Base-by-base conservation (phyloP, 2,113 vertebrate genomes). In the Orthonyx spaldingii region DNA sequence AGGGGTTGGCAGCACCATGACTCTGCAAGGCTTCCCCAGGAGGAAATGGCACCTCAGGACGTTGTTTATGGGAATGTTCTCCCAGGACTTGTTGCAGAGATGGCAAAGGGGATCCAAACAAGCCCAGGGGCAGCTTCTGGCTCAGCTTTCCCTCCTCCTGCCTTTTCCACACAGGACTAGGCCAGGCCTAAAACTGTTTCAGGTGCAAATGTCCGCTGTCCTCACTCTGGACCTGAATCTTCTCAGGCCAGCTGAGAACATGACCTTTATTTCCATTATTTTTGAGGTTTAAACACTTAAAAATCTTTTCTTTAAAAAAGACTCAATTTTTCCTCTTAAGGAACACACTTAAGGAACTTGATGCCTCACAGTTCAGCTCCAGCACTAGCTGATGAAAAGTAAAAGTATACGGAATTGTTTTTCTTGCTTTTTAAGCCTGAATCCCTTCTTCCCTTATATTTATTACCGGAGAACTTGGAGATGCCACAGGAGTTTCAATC, bases 11-110 rank as follows among this genome's bases (percentile, higher is more conserved):
- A 85, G 91, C 77, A n/a, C 26, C 60, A 24, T 16, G 4, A 6
- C n/a, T 44, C 50, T 14, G 57, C 3, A 28, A 39, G 61, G 5
- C 53, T 30, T 35, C 2, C 0, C 14, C 0, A 0, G 3, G 4
- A 1, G 8, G 13, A 69, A 30, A n/a, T 1, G 27, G 56, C 18
- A 44, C 37, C 16, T 49, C 0, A 28, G 41, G 57, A 72, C 30
- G 7, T 4, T 68, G 70, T 10, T 21, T 2, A 23, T 0, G 9
- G 74, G 28, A 26, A 16, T 65, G 32, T 49, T 79, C 39, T 44
- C 15, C 41, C 3, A 8, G 5, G 2, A 19, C 6, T 70, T 3
- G 0, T 1, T 22, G 63, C 37, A 69, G 66, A 33, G 65, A 13
- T 32, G 59, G 68, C 3, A 46, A 66, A 85, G 32, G 57, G 41